These are phyloP conservation scores for Holocentrus rufus DNA, from an alignment of 2,797 vertebrate species.

Conservation along the genomic window DNA sequence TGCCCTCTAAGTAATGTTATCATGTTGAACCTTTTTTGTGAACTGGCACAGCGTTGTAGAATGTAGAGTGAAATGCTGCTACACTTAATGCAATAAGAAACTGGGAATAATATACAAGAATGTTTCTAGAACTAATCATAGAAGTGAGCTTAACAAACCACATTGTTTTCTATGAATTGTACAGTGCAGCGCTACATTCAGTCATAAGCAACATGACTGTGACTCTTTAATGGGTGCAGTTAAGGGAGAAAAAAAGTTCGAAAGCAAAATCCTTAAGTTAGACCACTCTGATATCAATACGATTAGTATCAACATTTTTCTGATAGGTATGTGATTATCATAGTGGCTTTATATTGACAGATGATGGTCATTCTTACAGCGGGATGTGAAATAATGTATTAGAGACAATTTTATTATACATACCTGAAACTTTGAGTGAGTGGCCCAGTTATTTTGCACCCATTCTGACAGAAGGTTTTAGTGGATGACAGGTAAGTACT, in stretches of 20 bases:
- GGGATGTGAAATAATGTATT: slow-evolving; percentile 30
- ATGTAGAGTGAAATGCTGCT: slow-evolving; percentile 52
- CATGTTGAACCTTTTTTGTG: slow-evolving; percentile 1
- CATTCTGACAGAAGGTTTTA: no score
- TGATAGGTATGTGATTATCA: slow-evolving; percentile 10
- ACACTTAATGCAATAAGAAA: slow-evolving; percentile 41
- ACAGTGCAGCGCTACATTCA: neutral
- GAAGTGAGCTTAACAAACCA: slow-evolving; percentile 12
- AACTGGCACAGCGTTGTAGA: slow-evolving; percentile 18
- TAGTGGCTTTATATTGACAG: slow-evolving; percentile 24
- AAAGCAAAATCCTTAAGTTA: slow-evolving; percentile 4
- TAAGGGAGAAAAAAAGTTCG: slow-evolving; percentile 4
- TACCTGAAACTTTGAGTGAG: slow-evolving; percentile 9
- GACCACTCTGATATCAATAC: neutral
- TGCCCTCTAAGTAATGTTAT: slow-evolving; percentile 9
- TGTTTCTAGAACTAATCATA: slow-evolving; percentile 7
- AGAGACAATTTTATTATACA: slow-evolving; percentile 18
- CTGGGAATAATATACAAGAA: neutral
- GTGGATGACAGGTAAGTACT: no score
- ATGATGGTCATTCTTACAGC: slow-evolving; percentile 8
- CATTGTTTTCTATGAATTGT: slow-evolving; percentile 12
- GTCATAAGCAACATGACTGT: no score
- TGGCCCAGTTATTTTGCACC: no score
- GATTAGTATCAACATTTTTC: neutral
- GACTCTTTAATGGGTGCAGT: neutral